Evolutionary conservation across 2,113 vertebrate species (phyloP), one percentile per base, ranked within the genome.

Genomic region (Ursus arctos): DNA sequence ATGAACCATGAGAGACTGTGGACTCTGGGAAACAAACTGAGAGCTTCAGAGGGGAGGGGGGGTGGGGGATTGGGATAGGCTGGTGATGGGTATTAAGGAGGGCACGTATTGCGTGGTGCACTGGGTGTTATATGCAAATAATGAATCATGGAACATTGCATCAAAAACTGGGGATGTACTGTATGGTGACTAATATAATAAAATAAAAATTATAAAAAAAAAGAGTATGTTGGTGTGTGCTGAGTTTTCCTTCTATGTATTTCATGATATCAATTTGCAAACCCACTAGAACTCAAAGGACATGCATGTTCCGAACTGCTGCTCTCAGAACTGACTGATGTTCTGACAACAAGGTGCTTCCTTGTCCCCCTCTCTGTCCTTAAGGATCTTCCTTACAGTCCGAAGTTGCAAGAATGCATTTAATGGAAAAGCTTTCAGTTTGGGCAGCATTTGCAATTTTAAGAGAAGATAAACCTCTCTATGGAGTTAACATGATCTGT

Each of bases 361-460:
- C 16, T 0, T 83, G 55, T 24, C 47, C 49, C 33, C 47, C 14
- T 61, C 67, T 63, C 40, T 69, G 8, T 47, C 7, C 4, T 79
- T 91, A 83, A 86, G 26, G 16, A 81, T 80, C 47, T 88, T 86
- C 55, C n/a, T 77, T 31, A n/a, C 3, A 81, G 81, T 98, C 98
- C 96, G 98, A 98, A 98, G 98, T 91, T 98, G 33, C 74, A 95
- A 98, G 71, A 97, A 98, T 74, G 83, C 95, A 98, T 97, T 98
- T 94, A 91, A 97, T 87, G 91, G 94, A 97, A 98, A 98, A 97
- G 96, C 94, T 94, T 92, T 98, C 92, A 57, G 83, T 96, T 97
- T 97, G 76, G 82, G 87, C 82, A 95, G 95, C 86, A 90, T 94
- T 98, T 97, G 92, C 94, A 94, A 87, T 98, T 98, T 98, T n/a